A percentile compares a stretch with the other conserved stretches of the same genome.
Conservation (phyloP, 2,797 vertebrate species). For the Pseudochirops corinnae region DNA sequence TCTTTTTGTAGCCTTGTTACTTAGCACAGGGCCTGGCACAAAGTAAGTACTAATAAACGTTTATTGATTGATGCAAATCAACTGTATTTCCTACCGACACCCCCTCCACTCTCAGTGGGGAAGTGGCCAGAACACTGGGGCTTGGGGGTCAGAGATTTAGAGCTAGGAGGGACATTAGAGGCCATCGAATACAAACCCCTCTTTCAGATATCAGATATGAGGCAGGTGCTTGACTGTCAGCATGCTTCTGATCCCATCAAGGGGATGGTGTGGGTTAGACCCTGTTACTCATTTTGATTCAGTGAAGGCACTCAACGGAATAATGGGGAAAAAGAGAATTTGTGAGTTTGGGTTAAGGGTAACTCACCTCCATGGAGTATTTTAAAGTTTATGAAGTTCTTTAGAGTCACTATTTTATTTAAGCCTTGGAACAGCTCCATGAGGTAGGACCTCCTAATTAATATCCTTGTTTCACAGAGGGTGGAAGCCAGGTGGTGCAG, state of each 20-base stretch:
- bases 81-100: not conserved
- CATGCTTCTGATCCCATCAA: not conserved
- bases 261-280: not conserved
- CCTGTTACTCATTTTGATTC: not conserved
- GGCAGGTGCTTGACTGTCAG: not conserved
- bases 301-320: not conserved
- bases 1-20: not conserved
- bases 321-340: not conserved
- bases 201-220: not conserved
- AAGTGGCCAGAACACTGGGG: not conserved
- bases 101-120: not conserved
- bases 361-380: not conserved
- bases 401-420: not conserved
- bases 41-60: not conserved
- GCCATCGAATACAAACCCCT: not conserved
- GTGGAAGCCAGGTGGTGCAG: not conserved
- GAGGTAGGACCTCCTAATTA: not conserved
- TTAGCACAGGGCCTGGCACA: not conserved
- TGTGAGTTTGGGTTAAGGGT: not conserved
- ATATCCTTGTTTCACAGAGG: not conserved
- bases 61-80: not conserved
- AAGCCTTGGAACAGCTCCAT: not conserved
- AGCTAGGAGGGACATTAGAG: not conserved
- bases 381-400: not conserved
- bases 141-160: not conserved